Evolutionary conservation across 2,797 vertebrate species (phyloP), one percentile per base, ranked within the genome.

Genomic region (Luscinia megarhynchos): DNA sequence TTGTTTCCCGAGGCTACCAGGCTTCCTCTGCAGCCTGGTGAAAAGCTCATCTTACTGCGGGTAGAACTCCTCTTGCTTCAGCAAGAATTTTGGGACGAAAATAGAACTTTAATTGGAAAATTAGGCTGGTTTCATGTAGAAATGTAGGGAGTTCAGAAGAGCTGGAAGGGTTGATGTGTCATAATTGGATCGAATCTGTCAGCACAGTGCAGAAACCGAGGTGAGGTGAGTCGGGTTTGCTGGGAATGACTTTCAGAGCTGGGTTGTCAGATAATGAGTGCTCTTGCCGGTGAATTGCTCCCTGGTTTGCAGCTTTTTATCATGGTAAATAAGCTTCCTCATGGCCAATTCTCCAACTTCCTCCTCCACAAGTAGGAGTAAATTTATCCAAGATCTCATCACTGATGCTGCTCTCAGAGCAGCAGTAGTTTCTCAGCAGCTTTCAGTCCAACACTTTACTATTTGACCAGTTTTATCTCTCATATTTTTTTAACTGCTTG

Each of bases 151-250:
- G 30, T 36, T 51, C 16, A 16, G 67, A 55, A 59, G 63, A 70
- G 43, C 1, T 50, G 51, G 40, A 63, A 72, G n/a, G 36, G 27
- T 4, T 30, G 22, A 15, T n/a, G 18, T 3, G 12, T 27, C 15
- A 1, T 45, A 34, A 62, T 0, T 2, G 40, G 62, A 40, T 67
- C 0, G 4, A 73, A 18, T 54, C 43, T 40, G 8, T 36, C 69
- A 38, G 22, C 12, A 17, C 21, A 16, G 55, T 15, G 58, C 24
- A 20, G 30, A 48, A 40, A 14, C 41, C 26, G n/a, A 55, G 59
- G 32, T 46, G 68, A 72, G 22, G 40, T 9, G 67, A 45, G 53
- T 27, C 1, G 1, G n/a, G 5, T 41, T 82, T 82, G 54, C 50
- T 32, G 5, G 17, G 30, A 48, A 8, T 48, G 59, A 61, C 18